Evolutionary conservation across 2,797 vertebrate species (phyloP).

Genomic region (Coccyzus lansbergi): DNA sequence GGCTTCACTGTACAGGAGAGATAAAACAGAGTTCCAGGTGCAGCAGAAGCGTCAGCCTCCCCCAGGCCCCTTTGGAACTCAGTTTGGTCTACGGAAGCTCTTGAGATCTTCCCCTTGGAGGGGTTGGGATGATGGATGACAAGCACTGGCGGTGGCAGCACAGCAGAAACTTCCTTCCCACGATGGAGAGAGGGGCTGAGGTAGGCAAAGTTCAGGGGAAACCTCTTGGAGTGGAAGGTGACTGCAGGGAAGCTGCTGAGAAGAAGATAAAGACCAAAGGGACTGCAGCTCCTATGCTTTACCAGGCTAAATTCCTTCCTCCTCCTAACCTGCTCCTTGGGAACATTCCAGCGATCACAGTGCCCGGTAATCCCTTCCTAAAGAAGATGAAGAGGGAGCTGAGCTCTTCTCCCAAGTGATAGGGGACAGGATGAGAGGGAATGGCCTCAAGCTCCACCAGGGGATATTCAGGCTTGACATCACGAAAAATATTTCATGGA

Average conservation of each 20-base stretch:
- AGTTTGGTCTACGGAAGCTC: neutral
- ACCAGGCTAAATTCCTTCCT: neutral
- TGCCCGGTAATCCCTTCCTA: neutral
- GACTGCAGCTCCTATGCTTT: neutral
- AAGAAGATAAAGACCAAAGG: neutral
- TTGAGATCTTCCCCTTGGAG: neutral
- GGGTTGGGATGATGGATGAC: accelerated
- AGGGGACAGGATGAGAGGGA: no score
- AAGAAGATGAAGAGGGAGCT: no score
- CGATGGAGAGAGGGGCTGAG: accelerated
- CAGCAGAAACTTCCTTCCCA: neutral
- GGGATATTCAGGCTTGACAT: no score
- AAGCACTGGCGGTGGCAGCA: neutral
- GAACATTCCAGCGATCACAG: accelerated
- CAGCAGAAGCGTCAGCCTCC: neutral
- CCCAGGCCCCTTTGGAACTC: no score
- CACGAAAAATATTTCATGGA: no score
- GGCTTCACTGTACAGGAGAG: neutral
- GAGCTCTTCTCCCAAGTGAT: no score
- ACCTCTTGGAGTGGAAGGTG: neutral
- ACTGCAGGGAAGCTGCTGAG: neutral
- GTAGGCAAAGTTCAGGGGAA: neutral
- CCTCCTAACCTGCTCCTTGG: neutral
- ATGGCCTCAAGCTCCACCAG: no score
- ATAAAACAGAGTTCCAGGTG: neutral